phyloP scores from a whole-genome alignment of 2,797 vertebrate genomes.

The Pteronotus mesoamericanus region DNA sequence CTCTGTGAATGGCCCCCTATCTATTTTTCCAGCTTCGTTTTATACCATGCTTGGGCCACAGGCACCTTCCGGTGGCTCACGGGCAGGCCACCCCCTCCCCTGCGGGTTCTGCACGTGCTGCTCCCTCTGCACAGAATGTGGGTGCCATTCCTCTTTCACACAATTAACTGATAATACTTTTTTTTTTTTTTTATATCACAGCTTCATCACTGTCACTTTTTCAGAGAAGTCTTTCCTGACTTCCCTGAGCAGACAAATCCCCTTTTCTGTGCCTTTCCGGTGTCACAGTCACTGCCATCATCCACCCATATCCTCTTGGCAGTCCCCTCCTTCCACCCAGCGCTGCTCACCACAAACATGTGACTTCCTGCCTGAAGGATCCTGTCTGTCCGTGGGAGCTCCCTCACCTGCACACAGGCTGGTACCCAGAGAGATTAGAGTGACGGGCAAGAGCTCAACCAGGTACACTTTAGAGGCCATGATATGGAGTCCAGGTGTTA shows the following conservation, averaged over 20 bases:
- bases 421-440: neutral
- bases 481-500: neutral
- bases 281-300: neutral
- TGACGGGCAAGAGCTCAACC: neutral
- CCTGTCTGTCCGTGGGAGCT: neutral
- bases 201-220: neutral
- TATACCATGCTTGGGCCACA: neutral
- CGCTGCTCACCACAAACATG: neutral
- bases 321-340: neutral
- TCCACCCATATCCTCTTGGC: neutral
- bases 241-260: neutral
- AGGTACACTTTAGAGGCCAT: neutral
- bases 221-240: neutral
- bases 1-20: rapidly evolving
- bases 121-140: neutral
- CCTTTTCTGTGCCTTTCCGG: neutral
- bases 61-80: neutral
- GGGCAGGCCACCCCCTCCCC: neutral
- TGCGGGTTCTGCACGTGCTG: neutral
- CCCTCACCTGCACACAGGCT: neutral
- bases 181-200: neutral
- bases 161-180: neutral
- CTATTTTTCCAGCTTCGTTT: neutral
- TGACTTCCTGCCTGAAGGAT: neutral
- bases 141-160: neutral